Conservation (phyloP, 2,888 invertebrate genomes). For the Lagria hirta region DNA sequence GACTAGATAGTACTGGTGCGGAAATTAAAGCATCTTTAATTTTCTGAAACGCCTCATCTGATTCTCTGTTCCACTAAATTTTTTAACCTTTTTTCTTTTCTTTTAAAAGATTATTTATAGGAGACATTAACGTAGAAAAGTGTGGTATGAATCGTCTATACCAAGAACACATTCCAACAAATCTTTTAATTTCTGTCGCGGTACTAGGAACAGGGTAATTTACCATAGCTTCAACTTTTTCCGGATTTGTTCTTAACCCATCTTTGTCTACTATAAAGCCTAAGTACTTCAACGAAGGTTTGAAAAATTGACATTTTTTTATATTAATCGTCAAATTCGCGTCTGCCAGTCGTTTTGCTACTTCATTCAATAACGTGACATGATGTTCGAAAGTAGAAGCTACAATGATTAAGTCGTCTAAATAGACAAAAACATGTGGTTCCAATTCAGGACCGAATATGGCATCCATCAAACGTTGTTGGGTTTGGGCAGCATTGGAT, state of each 20-base stretch:
- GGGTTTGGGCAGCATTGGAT: slow-evolving; percentile 28
- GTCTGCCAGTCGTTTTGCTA: neutral
- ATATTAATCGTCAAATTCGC: slow-evolving; percentile 9
- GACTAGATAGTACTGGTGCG: slow-evolving; percentile 31
- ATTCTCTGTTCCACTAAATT: slow-evolving; percentile 21
- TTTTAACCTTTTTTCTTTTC: slow-evolving; percentile 26
- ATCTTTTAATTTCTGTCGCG: slow-evolving; percentile 18
- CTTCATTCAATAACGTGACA: neutral
- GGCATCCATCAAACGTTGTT: slow-evolving; percentile 30
- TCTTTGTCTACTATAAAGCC: slow-evolving; percentile 2
- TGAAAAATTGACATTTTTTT: slow-evolving; percentile 4
- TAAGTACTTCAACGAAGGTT: slow-evolving; percentile 2
- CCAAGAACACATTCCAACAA: slow-evolving; percentile 20
- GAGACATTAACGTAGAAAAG: slow-evolving; percentile 14
- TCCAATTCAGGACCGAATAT: slow-evolving; percentile 26
- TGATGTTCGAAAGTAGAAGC: slow-evolving; percentile 4
- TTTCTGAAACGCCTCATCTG: slow-evolving; percentile 19
- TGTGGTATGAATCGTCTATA: slow-evolving; percentile 22
- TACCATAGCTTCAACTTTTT: slow-evolving; percentile 13
- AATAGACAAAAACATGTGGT: slow-evolving; percentile 23
- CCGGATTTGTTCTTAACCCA: slow-evolving; percentile 7
- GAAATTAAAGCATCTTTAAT: slow-evolving; percentile 27
- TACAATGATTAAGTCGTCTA: slow-evolving; percentile 6
- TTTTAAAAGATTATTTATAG: slow-evolving; percentile 23
- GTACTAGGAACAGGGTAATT: slow-evolving; percentile 25